A percentile compares a stretch with the other conserved stretches of the same genome.
These are phyloP conservation scores for Halocaridina rubra DNA, from an alignment of 2,888 invertebrate species.

Conservation along the genomic window DNA sequence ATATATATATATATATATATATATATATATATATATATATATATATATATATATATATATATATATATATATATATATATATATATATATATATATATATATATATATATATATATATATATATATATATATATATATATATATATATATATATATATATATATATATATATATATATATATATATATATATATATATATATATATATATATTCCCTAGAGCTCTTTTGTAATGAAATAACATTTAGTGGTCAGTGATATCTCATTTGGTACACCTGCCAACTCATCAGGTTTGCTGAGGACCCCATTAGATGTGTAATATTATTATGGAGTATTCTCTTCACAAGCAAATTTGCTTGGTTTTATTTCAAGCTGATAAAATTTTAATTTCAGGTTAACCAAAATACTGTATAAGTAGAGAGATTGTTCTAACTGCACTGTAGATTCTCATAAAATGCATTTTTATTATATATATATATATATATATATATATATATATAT, in stretches of 20 bases:
- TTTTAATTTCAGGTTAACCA: not conserved
- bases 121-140: conserved; percentile 10
- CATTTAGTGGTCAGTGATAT: no score
- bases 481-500: not conserved
- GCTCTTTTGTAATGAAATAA: not conserved
- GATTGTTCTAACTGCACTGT: not conserved
- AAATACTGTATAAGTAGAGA: not conserved
- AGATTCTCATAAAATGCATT: not conserved
- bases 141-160: not conserved
- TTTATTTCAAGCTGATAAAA: not conserved
- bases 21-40: conserved; percentile 27
- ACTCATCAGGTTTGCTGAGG: no score
- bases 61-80: not conserved
- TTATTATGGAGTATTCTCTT: no score
- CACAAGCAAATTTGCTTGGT: no score
- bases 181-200: conserved; percentile 26
- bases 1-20: not conserved
- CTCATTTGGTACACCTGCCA: not conserved
- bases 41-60: not conserved
- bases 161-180: not conserved
- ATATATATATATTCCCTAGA: not conserved
- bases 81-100: not conserved
- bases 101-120: conserved; percentile 4
- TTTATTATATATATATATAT: not conserved
- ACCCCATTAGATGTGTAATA: no score